Percentiles rank a stretch among this genome's conserved stretches.
These are phyloP conservation scores for Poeciliopsis turneri DNA, from an alignment of 2,797 vertebrate genomes.

Conservation along the genomic window DNA sequence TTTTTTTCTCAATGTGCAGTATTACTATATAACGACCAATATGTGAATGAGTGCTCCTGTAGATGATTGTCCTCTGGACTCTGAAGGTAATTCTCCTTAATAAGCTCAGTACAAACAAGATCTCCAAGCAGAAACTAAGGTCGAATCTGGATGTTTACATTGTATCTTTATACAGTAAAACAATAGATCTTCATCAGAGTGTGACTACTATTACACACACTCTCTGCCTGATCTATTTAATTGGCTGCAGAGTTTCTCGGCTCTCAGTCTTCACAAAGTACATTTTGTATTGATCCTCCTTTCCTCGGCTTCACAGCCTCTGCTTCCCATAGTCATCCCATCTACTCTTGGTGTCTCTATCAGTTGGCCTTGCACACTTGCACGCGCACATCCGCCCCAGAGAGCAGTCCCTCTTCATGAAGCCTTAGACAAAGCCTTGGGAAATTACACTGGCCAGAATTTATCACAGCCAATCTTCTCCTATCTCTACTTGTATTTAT, in stretches of 20 bases:
- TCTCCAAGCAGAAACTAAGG: slow-evolving; percentile 15
- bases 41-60: slow-evolving; percentile 18
- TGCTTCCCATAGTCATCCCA: slow-evolving; percentile 73
- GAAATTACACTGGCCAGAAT: slow-evolving; percentile 44
- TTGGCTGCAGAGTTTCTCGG: slow-evolving; percentile 72
- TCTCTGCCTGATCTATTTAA: slow-evolving; percentile 64
- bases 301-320: slow-evolving; percentile 66
- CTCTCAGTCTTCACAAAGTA: slow-evolving; percentile 72
- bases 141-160: slow-evolving; percentile 26
- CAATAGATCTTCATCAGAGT: slow-evolving; percentile 56
- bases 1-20: background rate
- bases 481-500: slow-evolving; percentile 9
- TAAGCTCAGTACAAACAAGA: slow-evolving; percentile 13
- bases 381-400: slow-evolving; percentile 13
- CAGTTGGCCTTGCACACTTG: slow-evolving; percentile 40
- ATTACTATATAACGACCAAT: slow-evolving; percentile 1
- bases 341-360: slow-evolving; percentile 68
- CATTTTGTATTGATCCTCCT: slow-evolving; percentile 76
- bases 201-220: slow-evolving; percentile 22
- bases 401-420: slow-evolving; percentile 50
- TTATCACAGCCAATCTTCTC: slow-evolving; percentile 20
- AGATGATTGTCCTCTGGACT: slow-evolving; percentile 34
- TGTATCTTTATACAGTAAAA: slow-evolving; percentile 31
- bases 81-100: slow-evolving; percentile 28
- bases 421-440: slow-evolving; percentile 32